Evolutionary conservation across 2,113 vertebrate genomes (phyloP).

Genomic region (Heterocephalus glaber): DNA sequence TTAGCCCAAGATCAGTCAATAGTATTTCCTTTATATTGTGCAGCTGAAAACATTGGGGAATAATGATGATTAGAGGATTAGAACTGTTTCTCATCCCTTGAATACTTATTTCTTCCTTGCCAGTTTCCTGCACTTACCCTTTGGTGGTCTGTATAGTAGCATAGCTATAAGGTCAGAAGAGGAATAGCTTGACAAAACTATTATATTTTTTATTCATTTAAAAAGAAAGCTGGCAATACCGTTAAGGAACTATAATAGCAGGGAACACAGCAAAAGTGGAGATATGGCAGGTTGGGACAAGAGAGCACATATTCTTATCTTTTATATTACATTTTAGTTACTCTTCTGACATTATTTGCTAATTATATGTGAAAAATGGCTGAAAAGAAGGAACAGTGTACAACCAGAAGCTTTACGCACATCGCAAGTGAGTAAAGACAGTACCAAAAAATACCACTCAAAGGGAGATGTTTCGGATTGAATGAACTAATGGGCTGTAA

Average conservation of each 20-base stretch:
- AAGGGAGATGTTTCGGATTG: slow-evolving; percentile 12
- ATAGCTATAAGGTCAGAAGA: slow-evolving; percentile 38
- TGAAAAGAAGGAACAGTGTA: not conserved
- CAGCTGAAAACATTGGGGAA: not conserved
- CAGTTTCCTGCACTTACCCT: not conserved
- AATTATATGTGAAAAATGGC: not conserved
- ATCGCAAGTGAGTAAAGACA: not conserved
- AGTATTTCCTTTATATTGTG: not conserved
- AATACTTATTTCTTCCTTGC: not conserved
- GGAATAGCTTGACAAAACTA: not conserved
- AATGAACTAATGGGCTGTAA: not conserved
- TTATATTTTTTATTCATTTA: slow-evolving; percentile 38
- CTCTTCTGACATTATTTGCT: not conserved
- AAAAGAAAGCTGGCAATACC: slow-evolving; percentile 34
- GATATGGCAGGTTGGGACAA: slow-evolving; percentile 23
- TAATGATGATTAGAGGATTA: not conserved
- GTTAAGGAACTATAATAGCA: slow-evolving; percentile 32
- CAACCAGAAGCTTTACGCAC: not conserved
- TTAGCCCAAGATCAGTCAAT: slow-evolving; percentile 11
- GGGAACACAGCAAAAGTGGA: slow-evolving; percentile 21
- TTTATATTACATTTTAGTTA: not conserved
- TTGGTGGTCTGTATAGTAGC: not conserved
- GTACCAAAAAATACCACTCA: not conserved
- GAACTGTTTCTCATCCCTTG: not conserved
- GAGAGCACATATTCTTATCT: not conserved